Percentiles rank a stretch among this genome's conserved stretches.
Conservation (phyloP, 2,888 invertebrate species). For the Athalia rosae region DNA sequence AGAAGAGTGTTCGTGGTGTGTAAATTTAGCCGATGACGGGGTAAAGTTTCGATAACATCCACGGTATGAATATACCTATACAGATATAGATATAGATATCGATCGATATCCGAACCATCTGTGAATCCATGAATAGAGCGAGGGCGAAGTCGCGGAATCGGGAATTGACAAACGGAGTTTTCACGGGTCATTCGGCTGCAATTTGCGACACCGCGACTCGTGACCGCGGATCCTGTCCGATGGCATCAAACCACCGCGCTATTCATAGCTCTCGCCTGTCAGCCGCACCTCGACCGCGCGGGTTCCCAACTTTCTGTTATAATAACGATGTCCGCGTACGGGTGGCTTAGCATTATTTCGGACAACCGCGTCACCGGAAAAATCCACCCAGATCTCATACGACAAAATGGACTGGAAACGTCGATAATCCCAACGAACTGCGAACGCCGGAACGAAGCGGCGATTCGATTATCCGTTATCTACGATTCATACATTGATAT, state of each 20-base stretch:
- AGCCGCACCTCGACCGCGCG: conserved; percentile 57
- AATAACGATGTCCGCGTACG: background rate
- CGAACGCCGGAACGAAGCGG: no score
- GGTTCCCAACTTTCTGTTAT: conserved; percentile 55
- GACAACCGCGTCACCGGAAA: no score
- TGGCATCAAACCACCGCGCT: conserved; percentile 53
- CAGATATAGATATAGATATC: background rate
- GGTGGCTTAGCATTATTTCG: no score
- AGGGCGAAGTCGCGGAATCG: background rate
- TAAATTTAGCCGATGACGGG: no score
- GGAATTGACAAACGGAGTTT: background rate
- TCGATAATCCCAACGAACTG: no score
- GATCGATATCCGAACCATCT: background rate
- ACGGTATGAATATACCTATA: no score
- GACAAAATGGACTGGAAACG: no score
- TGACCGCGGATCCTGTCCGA: conserved; percentile 36
- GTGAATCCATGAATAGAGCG: background rate
- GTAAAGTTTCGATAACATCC: no score
- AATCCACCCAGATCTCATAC: no score
- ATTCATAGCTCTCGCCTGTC: conserved; percentile 59
- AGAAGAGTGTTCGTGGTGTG: no score
- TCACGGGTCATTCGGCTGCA: conserved; percentile 35
- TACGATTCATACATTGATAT: no score
- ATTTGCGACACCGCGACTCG: conserved; percentile 29
- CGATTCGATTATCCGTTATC: no score